A percentile compares a stretch with the other conserved stretches of the same genome.
Evolutionary conservation across 2,888 invertebrate species (phyloP).

Genomic region (Empis stercorea): DNA sequence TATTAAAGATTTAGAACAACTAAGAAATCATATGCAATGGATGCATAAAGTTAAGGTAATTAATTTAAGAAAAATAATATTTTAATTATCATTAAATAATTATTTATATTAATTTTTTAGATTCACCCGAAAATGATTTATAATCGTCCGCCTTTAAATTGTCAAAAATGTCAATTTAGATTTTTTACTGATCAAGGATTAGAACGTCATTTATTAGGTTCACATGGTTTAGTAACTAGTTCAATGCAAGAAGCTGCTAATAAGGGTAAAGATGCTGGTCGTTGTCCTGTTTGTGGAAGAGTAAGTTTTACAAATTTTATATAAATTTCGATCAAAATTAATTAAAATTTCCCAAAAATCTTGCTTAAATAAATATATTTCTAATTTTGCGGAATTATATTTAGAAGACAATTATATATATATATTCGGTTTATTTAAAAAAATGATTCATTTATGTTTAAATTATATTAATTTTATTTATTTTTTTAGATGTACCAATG

Average conservation of each 20-base stretch:
- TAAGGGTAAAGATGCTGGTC: slow-evolving; percentile 84
- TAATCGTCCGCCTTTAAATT: slow-evolving; percentile 85
- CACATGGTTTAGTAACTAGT: slow-evolving; percentile 88
- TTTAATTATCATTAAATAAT: no score
- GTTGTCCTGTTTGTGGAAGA: slow-evolving; percentile 90
- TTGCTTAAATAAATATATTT: no score
- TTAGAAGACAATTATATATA: no score
- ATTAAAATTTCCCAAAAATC: no score
- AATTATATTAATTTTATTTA: neutral
- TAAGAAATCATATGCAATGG: slow-evolving; percentile 95
- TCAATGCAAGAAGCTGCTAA: slow-evolving; percentile 95
- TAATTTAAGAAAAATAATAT: neutral
- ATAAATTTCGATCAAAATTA: neutral
- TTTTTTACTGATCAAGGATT: slow-evolving; percentile 97
- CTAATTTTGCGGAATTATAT: no score
- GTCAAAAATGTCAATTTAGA: slow-evolving; percentile 90
- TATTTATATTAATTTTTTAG: slow-evolving; percentile 15
- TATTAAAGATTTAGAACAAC: slow-evolving; percentile 86
- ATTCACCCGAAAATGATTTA: slow-evolving; percentile 94
- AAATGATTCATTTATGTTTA: no score
- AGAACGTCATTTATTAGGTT: slow-evolving; percentile 85
- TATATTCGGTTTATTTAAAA: no score
- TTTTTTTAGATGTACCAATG: slow-evolving; percentile 73
- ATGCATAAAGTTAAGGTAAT: slow-evolving; percentile 80
- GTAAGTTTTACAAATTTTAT: slow-evolving; percentile 49